Evolutionary conservation across 2,113 vertebrate species (phyloP).

Genomic region (Gulo gulo): DNA sequence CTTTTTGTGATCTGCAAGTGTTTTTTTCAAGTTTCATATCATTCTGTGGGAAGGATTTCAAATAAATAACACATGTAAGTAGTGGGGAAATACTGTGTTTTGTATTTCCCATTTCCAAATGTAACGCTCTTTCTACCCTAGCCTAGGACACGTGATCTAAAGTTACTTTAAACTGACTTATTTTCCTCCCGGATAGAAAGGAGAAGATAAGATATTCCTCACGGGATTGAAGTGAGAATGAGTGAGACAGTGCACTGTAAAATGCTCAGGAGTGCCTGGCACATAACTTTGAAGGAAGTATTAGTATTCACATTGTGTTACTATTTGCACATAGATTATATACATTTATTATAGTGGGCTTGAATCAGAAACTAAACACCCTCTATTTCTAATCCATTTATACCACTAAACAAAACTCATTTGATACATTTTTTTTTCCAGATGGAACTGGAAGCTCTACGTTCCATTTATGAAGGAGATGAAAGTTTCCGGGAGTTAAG

Average conservation of each 20-base stretch:
- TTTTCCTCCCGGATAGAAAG: neutral
- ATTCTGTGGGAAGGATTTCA: neutral
- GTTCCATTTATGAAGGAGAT: constrained; percentile 97
- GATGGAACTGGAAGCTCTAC: constrained; percentile 98
- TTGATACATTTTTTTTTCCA: constrained; percentile 65
- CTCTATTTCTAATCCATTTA: neutral
- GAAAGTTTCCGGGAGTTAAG: constrained; percentile 94
- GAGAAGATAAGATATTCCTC: neutral
- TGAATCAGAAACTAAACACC: neutral
- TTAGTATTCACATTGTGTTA: neutral
- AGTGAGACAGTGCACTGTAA: neutral
- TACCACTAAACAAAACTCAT: neutral
- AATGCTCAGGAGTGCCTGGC: neutral
- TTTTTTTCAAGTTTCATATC: neutral
- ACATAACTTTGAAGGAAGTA: neutral
- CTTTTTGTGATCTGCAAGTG: neutral
- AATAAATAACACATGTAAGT: neutral
- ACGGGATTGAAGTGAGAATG: neutral
- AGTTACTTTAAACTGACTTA: neutral
- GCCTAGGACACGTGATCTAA: neutral
- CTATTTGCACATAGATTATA: neutral
- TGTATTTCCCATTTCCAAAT: neutral
- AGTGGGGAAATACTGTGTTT: neutral
- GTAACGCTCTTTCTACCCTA: neutral
- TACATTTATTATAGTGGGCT: neutral